Evolutionary conservation across 2,113 vertebrate species (phyloP), one percentile per base, ranked within the genome.

Genomic region (Propithecus coquereli): DNA sequence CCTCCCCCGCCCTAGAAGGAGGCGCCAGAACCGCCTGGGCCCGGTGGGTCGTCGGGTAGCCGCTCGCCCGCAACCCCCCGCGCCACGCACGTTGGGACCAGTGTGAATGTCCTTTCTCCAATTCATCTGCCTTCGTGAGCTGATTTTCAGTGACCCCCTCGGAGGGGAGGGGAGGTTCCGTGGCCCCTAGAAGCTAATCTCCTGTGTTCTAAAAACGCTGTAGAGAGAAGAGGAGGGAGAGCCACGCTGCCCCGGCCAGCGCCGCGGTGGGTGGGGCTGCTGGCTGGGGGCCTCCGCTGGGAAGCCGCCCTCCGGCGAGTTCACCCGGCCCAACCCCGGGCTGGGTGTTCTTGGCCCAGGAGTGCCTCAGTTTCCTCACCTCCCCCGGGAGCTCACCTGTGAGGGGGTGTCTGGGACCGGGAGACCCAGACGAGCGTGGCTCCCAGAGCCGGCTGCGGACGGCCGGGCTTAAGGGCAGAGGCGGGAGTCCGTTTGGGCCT

Each of bases 51-150:
- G 1, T 2, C 7, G 43, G 8, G 8, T 9, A 5, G 47, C 4
- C 8, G 9, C 27, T 16, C 8, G 16, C 73, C 70, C 45, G 8
- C 27, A 43, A 9, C 8, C 16, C 73, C 27, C 73, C 0, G 1
- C 4, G 14, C 73, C 30, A 1, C 1, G 3, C 40, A 27, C 3
- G 1, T 27, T 43, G 13, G 23, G 27, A 17, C 23, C 16, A 30
- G 17, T 2, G 7, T 2, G 27, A 30, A 0, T 0, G 8, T 14
- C 43, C 30, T 74, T 47, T 47, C 73, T 45, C 27, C 43, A 0
- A 16, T 76, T 18, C 30, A 30, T 47, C 73, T 32, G 73, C 14
- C 73, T 32, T 40, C 7, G 23, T 16, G 40, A 73, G 40, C 6
- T 73, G 70, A 73, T 27, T 73, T 73, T 76, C 73, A 76, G 71